Evolutionary conservation across 2,888 invertebrate species (phyloP).

Genomic region (Ligdia adustata): DNA sequence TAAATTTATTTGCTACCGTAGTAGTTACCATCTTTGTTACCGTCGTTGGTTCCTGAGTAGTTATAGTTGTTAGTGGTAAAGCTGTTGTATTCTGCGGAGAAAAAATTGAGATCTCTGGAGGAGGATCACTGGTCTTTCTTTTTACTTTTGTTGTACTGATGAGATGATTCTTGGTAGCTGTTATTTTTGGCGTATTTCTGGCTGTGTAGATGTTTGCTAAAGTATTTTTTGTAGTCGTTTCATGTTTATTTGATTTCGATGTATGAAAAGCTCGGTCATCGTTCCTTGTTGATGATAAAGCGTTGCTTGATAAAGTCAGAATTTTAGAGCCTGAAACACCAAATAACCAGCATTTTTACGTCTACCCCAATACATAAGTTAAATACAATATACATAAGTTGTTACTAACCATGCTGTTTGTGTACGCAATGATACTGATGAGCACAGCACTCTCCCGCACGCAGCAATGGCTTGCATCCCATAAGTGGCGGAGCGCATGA

Average conservation of each 20-base stretch:
- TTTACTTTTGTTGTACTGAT: slow-evolving; percentile 64
- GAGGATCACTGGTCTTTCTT: slow-evolving; percentile 61
- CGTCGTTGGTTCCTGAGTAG: slow-evolving; percentile 36
- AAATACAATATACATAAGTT: no score
- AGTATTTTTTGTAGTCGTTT: slow-evolving; percentile 53
- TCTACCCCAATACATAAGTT: no score
- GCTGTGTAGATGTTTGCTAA: slow-evolving; percentile 44
- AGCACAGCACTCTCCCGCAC: slow-evolving; percentile 92
- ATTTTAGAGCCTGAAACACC: slow-evolving; percentile 43
- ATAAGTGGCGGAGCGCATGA: slow-evolving; percentile 90
- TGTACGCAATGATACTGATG: slow-evolving; percentile 91
- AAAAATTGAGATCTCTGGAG: slow-evolving; percentile 27
- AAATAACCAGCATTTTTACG: no score
- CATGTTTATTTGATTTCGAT: slow-evolving; percentile 49
- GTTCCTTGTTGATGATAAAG: slow-evolving; percentile 46
- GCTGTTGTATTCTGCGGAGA: slow-evolving; percentile 19
- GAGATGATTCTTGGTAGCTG: slow-evolving; percentile 47
- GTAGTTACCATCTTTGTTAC: neutral
- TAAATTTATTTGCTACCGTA: neutral
- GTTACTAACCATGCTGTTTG: slow-evolving; percentile 35
- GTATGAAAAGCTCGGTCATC: slow-evolving; percentile 61
- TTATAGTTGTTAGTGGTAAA: slow-evolving; percentile 35
- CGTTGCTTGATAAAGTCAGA: slow-evolving; percentile 41
- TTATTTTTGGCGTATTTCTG: slow-evolving; percentile 45
- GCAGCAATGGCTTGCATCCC: slow-evolving; percentile 90